phyloP scores from a whole-genome alignment of 2,888 invertebrate species.

The Parnassius smintheus region DNA sequence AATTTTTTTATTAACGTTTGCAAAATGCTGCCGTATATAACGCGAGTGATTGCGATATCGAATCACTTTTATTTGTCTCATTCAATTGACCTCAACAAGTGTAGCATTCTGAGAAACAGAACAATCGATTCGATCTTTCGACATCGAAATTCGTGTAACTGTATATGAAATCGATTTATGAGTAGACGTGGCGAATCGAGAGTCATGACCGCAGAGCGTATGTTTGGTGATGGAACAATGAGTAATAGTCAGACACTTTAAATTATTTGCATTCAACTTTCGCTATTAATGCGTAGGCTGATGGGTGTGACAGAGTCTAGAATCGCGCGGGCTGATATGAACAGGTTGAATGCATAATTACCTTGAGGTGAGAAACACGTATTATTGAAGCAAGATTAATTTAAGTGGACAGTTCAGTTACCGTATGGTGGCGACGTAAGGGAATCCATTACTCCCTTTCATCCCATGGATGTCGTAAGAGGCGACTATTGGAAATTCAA shows the following conservation, averaged over 20 bases:
- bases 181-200: constrained; percentile 33
- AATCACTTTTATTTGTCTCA: constrained; percentile 12
- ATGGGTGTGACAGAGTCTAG: constrained; percentile 52
- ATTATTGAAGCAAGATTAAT: constrained; percentile 13
- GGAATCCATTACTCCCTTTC: too few relatives aligned
- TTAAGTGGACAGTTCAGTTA: constrained; percentile 8
- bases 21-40: too few relatives aligned
- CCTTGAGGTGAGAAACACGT: constrained; percentile 11
- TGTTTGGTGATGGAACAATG: constrained; percentile 41
- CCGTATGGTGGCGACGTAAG: too few relatives aligned
- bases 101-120: constrained; percentile 37
- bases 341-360: constrained; percentile 54
- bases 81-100: constrained; percentile 22
- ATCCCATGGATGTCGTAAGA: too few relatives aligned
- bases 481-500: too few relatives aligned
- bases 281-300: constrained; percentile 48
- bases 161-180: constrained; percentile 46
- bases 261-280: constrained; percentile 45
- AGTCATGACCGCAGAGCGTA: constrained; percentile 40
- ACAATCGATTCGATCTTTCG: constrained; percentile 47
- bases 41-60: background rate
- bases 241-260: constrained; percentile 43
- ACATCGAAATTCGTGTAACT: constrained; percentile 43
- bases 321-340: constrained; percentile 56
- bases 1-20: too few relatives aligned